These are phyloP conservation scores for Scaeva pyrastri DNA, from an alignment of 2,888 invertebrate genomes.

Conservation along the genomic window DNA sequence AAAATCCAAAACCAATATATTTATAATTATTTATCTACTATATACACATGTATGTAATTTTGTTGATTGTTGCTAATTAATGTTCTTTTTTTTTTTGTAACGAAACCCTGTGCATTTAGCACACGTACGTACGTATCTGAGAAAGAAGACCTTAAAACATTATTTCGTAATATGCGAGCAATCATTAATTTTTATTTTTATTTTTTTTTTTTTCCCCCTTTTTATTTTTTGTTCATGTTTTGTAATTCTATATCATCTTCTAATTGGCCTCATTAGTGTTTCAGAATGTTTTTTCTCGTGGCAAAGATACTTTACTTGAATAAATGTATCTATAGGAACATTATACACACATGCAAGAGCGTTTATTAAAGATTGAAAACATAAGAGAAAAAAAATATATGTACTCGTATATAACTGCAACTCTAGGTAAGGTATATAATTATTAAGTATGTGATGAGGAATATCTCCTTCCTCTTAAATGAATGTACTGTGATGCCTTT, in stretches of 20 bases:
- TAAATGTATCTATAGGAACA: too few relatives aligned
- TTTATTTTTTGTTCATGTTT: slow-evolving; percentile 28
- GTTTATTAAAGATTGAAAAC: background rate
- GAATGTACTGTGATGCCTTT: too few relatives aligned
- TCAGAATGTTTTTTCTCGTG: slow-evolving; percentile 53
- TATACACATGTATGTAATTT: slow-evolving; percentile 50
- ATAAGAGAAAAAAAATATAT: background rate
- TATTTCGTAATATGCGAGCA: slow-evolving; percentile 24
- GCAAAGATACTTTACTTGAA: slow-evolving; percentile 12
- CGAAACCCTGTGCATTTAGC: background rate
- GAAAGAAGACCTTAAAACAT: background rate
- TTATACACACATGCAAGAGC: background rate
- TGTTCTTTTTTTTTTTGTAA: slow-evolving; percentile 28
- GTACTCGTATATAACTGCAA: background rate
- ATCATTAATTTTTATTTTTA: slow-evolving; percentile 17
- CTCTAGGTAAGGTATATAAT: slow-evolving; percentile 16
- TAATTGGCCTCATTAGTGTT: slow-evolving; percentile 74
- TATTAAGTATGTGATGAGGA: background rate
- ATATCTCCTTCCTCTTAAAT: background rate
- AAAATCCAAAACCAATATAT: too few relatives aligned
- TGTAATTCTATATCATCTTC: slow-evolving; percentile 61
- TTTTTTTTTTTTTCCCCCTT: background rate
- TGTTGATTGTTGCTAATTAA: slow-evolving; percentile 64
- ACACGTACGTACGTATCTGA: background rate
- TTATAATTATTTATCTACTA: too few relatives aligned